phyloP scores from a whole-genome alignment of 2,888 invertebrate genomes.

The Apotomis capreana region DNA sequence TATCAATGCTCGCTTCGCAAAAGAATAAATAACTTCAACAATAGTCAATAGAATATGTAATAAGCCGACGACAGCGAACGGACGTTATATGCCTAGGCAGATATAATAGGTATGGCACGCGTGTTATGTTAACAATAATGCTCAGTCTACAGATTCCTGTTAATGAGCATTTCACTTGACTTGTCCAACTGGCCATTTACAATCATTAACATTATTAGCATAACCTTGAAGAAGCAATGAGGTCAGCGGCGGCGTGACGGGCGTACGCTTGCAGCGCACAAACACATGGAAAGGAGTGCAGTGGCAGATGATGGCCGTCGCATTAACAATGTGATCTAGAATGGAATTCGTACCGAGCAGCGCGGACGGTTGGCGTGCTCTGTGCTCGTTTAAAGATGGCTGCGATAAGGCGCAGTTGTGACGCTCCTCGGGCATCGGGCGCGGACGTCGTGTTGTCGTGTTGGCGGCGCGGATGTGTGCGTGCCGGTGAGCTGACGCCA shows the following conservation, averaged over 20 bases:
- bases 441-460: constrained; percentile 57
- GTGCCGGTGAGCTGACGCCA: constrained; percentile 61
- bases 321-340: constrained; percentile 66
- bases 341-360: constrained; percentile 77
- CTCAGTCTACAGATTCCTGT: constrained; percentile 47
- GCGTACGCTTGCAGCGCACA: constrained; percentile 53
- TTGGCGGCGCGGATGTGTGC: constrained; percentile 71
- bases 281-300: constrained; percentile 74
- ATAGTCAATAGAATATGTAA: constrained; percentile 18
- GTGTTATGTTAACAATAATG: constrained; percentile 35
- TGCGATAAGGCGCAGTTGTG: constrained; percentile 78
- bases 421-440: constrained; percentile 67
- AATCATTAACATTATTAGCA: constrained; percentile 52
- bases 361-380: constrained; percentile 76
- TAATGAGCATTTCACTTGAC: constrained; percentile 69
- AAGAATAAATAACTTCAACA: constrained; percentile 22
- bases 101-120: constrained; percentile 1
- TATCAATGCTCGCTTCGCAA: constrained; percentile 6
- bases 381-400: constrained; percentile 81
- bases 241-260: constrained; percentile 60
- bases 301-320: constrained; percentile 64
- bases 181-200: constrained; percentile 66
- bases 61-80: constrained; percentile 14
- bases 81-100: background rate
- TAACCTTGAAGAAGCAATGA: constrained; percentile 70